A percentile compares a stretch with the other conserved stretches of the same genome.
Evolutionary conservation across 2,113 vertebrate species (phyloP).

Genomic region (Halichoeres trimaculatus): DNA sequence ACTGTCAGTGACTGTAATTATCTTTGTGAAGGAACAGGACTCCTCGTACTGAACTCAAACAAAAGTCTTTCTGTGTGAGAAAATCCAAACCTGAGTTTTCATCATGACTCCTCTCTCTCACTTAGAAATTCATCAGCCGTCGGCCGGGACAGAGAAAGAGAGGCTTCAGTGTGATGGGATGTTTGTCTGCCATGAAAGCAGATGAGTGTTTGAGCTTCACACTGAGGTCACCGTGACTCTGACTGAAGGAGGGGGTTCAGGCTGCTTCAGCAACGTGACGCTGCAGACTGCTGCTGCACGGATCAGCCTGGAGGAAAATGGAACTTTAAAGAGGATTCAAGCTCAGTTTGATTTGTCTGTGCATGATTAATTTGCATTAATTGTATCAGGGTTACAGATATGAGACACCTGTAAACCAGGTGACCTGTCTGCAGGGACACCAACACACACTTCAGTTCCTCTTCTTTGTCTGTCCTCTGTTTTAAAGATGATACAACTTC

Average conservation of each 20-base stretch:
- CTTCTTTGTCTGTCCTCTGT: too few relatives aligned
- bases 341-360: neutral
- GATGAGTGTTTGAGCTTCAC: neutral
- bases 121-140: constrained; percentile 7
- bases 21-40: too few relatives aligned
- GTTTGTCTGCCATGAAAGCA: constrained; percentile 12
- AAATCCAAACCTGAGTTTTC: neutral
- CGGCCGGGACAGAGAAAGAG: neutral
- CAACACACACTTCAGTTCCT: too few relatives aligned
- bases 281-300: neutral
- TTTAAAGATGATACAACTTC: too few relatives aligned
- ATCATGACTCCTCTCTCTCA: neutral
- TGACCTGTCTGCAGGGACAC: too few relatives aligned
- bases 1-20: too few relatives aligned
- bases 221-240: constrained; percentile 7
- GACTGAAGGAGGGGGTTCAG: neutral
- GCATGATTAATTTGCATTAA: neutral
- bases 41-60: neutral
- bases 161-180: neutral
- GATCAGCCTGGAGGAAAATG: neutral
- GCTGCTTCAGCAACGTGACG: neutral
- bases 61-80: neutral
- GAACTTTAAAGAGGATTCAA: neutral
- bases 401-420: neutral
- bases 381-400: too few relatives aligned